phyloP scores from a whole-genome alignment of 2,797 vertebrate genomes.

The Myripristis murdjan region DNA sequence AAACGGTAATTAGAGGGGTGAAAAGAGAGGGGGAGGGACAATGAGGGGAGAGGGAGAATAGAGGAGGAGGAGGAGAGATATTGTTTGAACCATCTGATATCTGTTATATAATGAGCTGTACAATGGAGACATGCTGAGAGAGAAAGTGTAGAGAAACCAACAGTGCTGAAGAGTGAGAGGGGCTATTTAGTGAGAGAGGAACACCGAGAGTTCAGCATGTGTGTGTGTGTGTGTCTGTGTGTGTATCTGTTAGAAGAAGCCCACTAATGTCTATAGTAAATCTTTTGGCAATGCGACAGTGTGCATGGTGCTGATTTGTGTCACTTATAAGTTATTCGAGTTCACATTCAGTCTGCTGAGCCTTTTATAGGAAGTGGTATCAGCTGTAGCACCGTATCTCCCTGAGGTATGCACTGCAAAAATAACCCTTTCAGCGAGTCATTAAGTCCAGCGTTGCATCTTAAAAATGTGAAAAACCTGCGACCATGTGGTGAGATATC shows the following conservation, averaged over 20 bases:
- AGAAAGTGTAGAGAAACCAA: conserved; percentile 55
- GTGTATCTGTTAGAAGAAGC: conserved; percentile 6
- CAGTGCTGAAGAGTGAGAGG: conserved; percentile 47
- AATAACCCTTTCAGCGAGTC: conserved; percentile 13
- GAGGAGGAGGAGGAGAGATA: conserved; percentile 52
- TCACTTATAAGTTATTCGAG: no score
- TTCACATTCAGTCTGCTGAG: conserved; percentile 14
- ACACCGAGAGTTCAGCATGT: conserved; percentile 1
- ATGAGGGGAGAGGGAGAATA: background rate
- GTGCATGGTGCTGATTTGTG: background rate
- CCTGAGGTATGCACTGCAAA: conserved; percentile 24
- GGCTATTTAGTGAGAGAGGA: conserved; percentile 54
- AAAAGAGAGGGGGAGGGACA: conserved; percentile 59
- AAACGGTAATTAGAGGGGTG: conserved; percentile 82
- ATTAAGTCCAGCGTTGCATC: no score
- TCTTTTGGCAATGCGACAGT: background rate
- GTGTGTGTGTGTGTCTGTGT: conserved; percentile 18
- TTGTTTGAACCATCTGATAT: conserved; percentile 80
- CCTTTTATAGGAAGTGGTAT: conserved; percentile 44
- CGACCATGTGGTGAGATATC: no score
- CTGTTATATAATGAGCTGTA: conserved; percentile 77
- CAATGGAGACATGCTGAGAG: conserved; percentile 70
- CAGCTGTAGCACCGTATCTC: conserved; percentile 38
- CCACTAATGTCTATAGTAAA: background rate
- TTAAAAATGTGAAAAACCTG: conserved; percentile 1